Conservation (phyloP, 2,888 invertebrate genomes). For the Aleiodes testaceus region DNA sequence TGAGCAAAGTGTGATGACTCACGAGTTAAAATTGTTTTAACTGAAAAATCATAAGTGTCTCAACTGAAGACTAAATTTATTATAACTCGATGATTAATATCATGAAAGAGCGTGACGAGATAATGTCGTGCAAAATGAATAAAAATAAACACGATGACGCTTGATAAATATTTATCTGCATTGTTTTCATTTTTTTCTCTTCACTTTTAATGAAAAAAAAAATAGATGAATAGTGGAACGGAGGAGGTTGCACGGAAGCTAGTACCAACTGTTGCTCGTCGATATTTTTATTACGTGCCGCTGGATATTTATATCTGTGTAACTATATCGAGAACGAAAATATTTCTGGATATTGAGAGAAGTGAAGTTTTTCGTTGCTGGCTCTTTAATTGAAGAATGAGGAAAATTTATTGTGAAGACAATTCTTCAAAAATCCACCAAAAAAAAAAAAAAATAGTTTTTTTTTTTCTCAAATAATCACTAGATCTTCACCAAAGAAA, state of each 20-base stretch:
- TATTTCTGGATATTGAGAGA: slow-evolving; percentile 57
- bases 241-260: slow-evolving; percentile 44
- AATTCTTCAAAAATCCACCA: too few species aligned
- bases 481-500: too few species aligned
- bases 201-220: background rate
- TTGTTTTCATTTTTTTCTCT: background rate
- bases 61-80: slow-evolving; percentile 11
- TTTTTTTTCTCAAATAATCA: too few species aligned
- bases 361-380: background rate
- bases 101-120: background rate
- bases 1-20: background rate
- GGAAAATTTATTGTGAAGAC: background rate
- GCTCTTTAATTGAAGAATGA: background rate
- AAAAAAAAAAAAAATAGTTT: too few species aligned
- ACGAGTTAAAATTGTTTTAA: slow-evolving; percentile 3
- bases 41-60: slow-evolving; percentile 4
- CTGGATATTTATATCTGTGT: slow-evolving; percentile 62
- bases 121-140: background rate
- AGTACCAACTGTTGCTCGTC: slow-evolving; percentile 57
- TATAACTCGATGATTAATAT: slow-evolving; percentile 18
- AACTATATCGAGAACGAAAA: slow-evolving; percentile 63
- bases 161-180: slow-evolving; percentile 2
- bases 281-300: slow-evolving; percentile 64
- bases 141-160: slow-evolving; percentile 16
- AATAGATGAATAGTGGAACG: background rate